A percentile compares a stretch with the other conserved stretches of the same genome.
These are phyloP conservation scores for Ephialtes manifestator DNA, from an alignment of 2,888 invertebrate genomes.

Conservation along the genomic window DNA sequence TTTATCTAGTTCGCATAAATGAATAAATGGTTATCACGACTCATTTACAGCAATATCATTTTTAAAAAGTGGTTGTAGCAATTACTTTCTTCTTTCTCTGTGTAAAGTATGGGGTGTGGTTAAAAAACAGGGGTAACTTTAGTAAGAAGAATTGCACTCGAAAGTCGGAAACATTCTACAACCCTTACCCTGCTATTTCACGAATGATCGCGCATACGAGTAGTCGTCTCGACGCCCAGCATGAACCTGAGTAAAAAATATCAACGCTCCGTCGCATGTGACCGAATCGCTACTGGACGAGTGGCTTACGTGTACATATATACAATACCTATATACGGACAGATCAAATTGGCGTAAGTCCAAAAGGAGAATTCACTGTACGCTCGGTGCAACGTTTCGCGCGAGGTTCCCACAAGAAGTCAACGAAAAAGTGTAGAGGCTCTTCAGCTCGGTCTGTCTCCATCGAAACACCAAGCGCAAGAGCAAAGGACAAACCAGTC, in stretches of 20 bases:
- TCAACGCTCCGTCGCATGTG: constrained; percentile 43
- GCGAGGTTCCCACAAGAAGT: constrained; percentile 65
- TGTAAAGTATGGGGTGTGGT: not conserved
- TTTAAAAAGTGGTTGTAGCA: no score
- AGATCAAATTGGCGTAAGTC: constrained; percentile 77
- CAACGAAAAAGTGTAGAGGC: constrained; percentile 68
- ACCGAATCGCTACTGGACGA: constrained; percentile 54
- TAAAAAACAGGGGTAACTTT: not conserved
- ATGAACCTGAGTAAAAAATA: constrained; percentile 46
- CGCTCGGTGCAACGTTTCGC: constrained; percentile 68
- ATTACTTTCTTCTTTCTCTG: not conserved
- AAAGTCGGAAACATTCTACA: constrained; percentile 25
- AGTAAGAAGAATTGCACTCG: constrained; percentile 32
- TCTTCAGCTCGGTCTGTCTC: constrained; percentile 52
- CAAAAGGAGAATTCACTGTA: constrained; percentile 72
- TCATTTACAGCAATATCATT: no score
- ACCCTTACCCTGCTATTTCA: not conserved
- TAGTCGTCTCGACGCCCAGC: constrained; percentile 26
- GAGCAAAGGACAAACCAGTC: constrained; percentile 84
- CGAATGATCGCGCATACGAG: constrained; percentile 11
- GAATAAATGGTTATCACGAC: no score
- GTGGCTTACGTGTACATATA: constrained; percentile 18
- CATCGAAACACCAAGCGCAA: constrained; percentile 50
- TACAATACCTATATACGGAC: constrained; percentile 39
- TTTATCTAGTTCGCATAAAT: no score